Evolutionary conservation across 1,140 invertebrate species (phyloP).

Genomic region (Zophobas morio): DNA sequence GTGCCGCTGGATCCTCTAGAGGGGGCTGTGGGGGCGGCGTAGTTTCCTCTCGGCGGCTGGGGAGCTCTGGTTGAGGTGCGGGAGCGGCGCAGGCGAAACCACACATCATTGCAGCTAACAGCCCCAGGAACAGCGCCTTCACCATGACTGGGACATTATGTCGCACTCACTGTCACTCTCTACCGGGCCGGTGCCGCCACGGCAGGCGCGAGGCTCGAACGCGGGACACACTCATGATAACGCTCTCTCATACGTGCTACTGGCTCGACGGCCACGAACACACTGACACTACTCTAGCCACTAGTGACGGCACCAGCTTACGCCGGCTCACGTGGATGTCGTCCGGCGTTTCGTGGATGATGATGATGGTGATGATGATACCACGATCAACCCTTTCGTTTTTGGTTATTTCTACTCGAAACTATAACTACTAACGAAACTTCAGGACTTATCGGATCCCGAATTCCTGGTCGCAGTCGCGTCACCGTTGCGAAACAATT

Average conservation of each 20-base stretch:
- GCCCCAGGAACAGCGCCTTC: slow-evolving; percentile 66
- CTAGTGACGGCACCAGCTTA: slow-evolving; percentile 1
- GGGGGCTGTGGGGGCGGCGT: slow-evolving; percentile 46
- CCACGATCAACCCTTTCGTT: no score
- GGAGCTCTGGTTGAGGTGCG: slow-evolving; percentile 53
- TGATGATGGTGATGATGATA: no score
- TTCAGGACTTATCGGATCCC: no score
- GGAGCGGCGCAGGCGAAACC: slow-evolving; percentile 63
- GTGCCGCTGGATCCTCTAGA: slow-evolving; percentile 64
- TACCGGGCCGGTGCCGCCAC: slow-evolving; percentile 54
- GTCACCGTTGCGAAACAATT: no score
- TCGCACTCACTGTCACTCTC: slow-evolving; percentile 63
- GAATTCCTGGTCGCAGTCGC: no score
- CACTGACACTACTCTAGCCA: slow-evolving; percentile 52
- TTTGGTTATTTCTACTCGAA: no score
- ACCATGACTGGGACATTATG: slow-evolving; percentile 68
- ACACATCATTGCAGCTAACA: slow-evolving; percentile 65
- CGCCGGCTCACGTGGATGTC: slow-evolving; percentile 9
- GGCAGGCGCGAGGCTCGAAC: slow-evolving; percentile 62
- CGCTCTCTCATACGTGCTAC: slow-evolving; percentile 55
- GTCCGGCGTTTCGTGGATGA: neutral
- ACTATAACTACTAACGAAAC: no score
- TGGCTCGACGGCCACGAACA: slow-evolving; percentile 57
- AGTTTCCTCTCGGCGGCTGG: slow-evolving; percentile 14
- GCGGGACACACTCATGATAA: slow-evolving; percentile 57